These are phyloP conservation scores for Nannoperca australis DNA, from an alignment of 2,797 vertebrate genomes.

Conservation along the genomic window DNA sequence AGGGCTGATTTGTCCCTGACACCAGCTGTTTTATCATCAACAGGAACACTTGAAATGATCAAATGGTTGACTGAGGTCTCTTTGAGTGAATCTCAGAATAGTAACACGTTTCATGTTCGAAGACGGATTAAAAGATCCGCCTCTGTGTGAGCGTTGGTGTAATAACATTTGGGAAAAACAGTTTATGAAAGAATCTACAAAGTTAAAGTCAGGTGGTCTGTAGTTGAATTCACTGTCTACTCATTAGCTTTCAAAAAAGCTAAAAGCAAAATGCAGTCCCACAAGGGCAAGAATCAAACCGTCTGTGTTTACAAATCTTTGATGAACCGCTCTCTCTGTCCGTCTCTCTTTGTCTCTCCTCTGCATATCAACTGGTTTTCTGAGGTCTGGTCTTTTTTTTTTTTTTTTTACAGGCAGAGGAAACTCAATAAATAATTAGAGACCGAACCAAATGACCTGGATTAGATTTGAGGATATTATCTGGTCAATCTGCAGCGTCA, in stretches of 20 bases:
- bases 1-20: background rate
- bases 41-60: slow-evolving; percentile 7
- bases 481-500: slow-evolving; percentile 63
- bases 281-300: slow-evolving; percentile 41
- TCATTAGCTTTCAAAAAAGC: slow-evolving; percentile 39
- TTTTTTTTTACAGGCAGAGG: slow-evolving; percentile 20
- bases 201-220: slow-evolving; percentile 36
- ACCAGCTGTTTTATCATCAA: background rate
- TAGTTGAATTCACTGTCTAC: slow-evolving; percentile 10
- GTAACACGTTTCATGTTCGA: slow-evolving; percentile 17
- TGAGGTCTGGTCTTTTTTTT: slow-evolving; percentile 33
- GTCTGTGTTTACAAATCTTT: slow-evolving; percentile 60
- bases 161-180: slow-evolving; percentile 10
- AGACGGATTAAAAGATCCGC: background rate
- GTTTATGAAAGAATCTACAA: slow-evolving; percentile 15
- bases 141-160: background rate
- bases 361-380: slow-evolving; percentile 68
- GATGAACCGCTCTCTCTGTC: slow-evolving; percentile 49
- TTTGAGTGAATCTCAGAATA: background rate
- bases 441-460: slow-evolving; percentile 70
- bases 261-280: slow-evolving; percentile 38
- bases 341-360: slow-evolving; percentile 48
- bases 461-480: slow-evolving; percentile 77
- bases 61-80: slow-evolving; percentile 1
- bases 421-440: slow-evolving; percentile 82